Conservation (phyloP, 2,888 invertebrate species). For the Thereva unica region DNA sequence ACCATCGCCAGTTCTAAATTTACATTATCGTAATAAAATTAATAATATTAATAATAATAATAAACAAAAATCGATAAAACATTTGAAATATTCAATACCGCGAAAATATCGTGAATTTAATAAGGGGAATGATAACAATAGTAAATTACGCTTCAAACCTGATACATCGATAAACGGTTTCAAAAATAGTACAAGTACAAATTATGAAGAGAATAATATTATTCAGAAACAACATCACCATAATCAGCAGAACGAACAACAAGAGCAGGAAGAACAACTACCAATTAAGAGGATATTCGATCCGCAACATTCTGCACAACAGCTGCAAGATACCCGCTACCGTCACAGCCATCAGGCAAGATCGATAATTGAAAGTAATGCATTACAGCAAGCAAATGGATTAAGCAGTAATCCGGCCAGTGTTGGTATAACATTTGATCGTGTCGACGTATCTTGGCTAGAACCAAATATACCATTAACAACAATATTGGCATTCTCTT, state of each 20-base stretch:
- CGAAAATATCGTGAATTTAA: background rate
- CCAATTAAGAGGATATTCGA: background rate
- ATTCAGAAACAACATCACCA: background rate
- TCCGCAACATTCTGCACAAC: background rate
- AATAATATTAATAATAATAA: no score
- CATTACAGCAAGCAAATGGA: background rate
- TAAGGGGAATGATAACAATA: constrained; percentile 2
- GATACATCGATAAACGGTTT: constrained; percentile 35
- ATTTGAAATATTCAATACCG: constrained; percentile 4
- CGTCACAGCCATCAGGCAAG: constrained; percentile 24
- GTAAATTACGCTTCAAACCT: constrained; percentile 15
- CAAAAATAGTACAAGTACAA: constrained; percentile 34
- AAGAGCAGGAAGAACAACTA: background rate
- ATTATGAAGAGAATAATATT: constrained; percentile 2
- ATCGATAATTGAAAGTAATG: constrained; percentile 17
- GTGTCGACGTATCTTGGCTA: constrained; percentile 25
- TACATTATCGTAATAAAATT: background rate
- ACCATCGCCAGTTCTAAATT: constrained; percentile 1
- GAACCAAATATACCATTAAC: constrained; percentile 12
- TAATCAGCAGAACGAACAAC: background rate
- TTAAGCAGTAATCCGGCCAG: background rate
- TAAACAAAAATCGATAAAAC: background rate
- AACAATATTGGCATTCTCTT: constrained; percentile 1
- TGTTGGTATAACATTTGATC: constrained; percentile 21
- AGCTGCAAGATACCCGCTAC: background rate